Evolutionary conservation across 2,888 invertebrate genomes (phyloP), one percentile per base, ranked within the genome.

Genomic region (Priapulus caudatus): DNA sequence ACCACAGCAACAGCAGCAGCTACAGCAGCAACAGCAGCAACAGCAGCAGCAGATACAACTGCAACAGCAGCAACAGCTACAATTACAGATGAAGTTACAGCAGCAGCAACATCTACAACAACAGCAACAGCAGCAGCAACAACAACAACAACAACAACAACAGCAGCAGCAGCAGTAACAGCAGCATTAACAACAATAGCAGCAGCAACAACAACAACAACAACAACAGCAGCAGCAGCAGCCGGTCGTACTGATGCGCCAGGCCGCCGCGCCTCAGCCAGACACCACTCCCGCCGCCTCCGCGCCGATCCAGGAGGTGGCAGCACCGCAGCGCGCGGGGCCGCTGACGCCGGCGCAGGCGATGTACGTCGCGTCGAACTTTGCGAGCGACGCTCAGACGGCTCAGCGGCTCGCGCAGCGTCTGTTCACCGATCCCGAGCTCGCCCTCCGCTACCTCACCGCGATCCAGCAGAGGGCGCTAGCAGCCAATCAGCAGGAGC

Each of bases 1-100:
- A 45, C 60, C 58, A 49, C 58, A 54, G 46, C 23, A 44, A 48
- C 47, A 56, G 20, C 61, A 62, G 52, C 60, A 61, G 52, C 56
- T 58, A 20, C 54, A 55, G 48, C 48, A 50, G 22, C 56, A 54
- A 16, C 55, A 54, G 4, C 55, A 56, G 18, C 57, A 59, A 52
- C 52, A 52, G 5, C 49, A 50, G 45, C 56, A 55, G 53, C 60
- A 60, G 45, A 56, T 56, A 21, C 53, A 54, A 23, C 20, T 20
- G 21, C 44, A 18, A 10, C 47, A 47, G 22, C 47, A 49, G 43
- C 60, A 50, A 21, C 57, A 58, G 22, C 48, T 51, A 45, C 57
- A 47, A 48, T 59, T 50, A 20, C 56, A 47, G 10, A n/a, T n/a
- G 15, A 15, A 45, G 45, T 10, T 15, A 18, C 49, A 10, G 43